Conservation (phyloP, 2,797 vertebrate species). For the Labroides dimidiatus region DNA sequence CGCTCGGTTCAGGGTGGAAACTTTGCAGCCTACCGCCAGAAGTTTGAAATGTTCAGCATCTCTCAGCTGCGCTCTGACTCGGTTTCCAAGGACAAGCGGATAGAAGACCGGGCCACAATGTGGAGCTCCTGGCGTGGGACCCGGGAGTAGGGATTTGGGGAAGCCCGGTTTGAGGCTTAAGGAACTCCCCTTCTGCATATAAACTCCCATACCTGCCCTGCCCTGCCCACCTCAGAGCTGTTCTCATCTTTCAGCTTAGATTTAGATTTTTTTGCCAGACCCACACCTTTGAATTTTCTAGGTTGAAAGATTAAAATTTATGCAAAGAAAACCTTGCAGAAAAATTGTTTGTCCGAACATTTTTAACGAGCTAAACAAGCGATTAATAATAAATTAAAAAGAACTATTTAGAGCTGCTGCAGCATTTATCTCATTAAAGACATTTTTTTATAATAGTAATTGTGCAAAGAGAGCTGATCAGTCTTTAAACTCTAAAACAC, state of each 20-base stretch:
- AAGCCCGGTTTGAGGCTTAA: conserved; percentile 32
- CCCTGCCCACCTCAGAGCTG: conserved; percentile 64
- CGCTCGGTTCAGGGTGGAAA: conserved; percentile 63
- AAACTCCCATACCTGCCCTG: conserved; percentile 49
- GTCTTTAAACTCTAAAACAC: not conserved
- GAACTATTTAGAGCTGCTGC: not conserved
- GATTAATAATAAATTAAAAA: not conserved
- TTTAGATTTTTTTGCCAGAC: conserved; percentile 18
- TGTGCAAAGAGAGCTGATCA: no score
- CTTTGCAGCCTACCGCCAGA: conserved; percentile 67
- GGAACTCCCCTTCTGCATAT: conserved; percentile 31
- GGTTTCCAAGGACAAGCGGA: conserved; percentile 63
- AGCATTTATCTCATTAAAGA: not conserved
- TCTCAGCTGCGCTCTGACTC: conserved; percentile 75
- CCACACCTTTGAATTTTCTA: not conserved
- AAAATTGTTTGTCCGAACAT: not conserved
- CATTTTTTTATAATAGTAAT: not conserved
- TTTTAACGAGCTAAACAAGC: not conserved
- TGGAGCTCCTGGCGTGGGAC: conserved; percentile 57
- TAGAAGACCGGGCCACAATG: conserved; percentile 57
- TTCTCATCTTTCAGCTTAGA: conserved; percentile 71
- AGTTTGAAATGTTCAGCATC: conserved; percentile 75
- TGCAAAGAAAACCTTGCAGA: not conserved
- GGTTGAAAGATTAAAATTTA: not conserved
- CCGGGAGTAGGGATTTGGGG: conserved; percentile 40